Conservation (phyloP, 2,888 invertebrate species). For the Nipponacmea schrenckii region DNA sequence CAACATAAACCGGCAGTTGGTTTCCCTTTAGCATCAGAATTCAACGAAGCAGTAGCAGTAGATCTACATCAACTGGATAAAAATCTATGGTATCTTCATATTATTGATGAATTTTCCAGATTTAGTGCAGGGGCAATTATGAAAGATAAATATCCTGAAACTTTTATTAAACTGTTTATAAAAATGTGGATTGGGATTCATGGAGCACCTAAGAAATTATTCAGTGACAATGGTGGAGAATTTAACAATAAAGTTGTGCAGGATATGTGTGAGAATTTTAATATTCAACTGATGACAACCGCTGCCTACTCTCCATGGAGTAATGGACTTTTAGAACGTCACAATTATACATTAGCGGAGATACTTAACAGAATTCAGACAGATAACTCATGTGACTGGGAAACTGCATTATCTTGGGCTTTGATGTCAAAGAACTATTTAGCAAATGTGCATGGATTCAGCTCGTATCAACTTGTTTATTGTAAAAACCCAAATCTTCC, state of each 20-base stretch:
- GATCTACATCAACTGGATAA: slow-evolving; percentile 23
- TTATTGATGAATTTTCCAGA: slow-evolving; percentile 25
- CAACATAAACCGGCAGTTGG: slow-evolving; percentile 23
- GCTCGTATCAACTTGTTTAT: slow-evolving; percentile 24
- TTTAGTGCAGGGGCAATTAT: slow-evolving; percentile 26
- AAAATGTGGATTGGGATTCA: slow-evolving; percentile 22
- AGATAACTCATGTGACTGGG: slow-evolving; percentile 23
- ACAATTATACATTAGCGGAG: slow-evolving; percentile 22
- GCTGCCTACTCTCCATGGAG: slow-evolving; percentile 19
- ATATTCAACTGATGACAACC: slow-evolving; percentile 19
- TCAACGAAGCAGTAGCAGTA: slow-evolving; percentile 24
- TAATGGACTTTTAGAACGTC: slow-evolving; percentile 15
- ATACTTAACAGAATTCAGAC: slow-evolving; percentile 22
- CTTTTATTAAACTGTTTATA: slow-evolving; percentile 23
- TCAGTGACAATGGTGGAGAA: slow-evolving; percentile 27
- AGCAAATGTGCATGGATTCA: slow-evolving; percentile 14
- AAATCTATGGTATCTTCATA: slow-evolving; percentile 24
- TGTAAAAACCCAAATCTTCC: slow-evolving; percentile 25
- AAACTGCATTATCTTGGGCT: slow-evolving; percentile 22
- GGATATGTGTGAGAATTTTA: slow-evolving; percentile 30
- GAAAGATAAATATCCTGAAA: slow-evolving; percentile 15
- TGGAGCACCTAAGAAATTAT: slow-evolving; percentile 22
- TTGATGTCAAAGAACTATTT: slow-evolving; percentile 16
- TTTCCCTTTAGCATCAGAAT: slow-evolving; percentile 14
- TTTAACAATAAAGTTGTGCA: slow-evolving; percentile 20